Base-by-base conservation (phyloP, 2,888 invertebrate species). In the Micropterix aruncella region DNA sequence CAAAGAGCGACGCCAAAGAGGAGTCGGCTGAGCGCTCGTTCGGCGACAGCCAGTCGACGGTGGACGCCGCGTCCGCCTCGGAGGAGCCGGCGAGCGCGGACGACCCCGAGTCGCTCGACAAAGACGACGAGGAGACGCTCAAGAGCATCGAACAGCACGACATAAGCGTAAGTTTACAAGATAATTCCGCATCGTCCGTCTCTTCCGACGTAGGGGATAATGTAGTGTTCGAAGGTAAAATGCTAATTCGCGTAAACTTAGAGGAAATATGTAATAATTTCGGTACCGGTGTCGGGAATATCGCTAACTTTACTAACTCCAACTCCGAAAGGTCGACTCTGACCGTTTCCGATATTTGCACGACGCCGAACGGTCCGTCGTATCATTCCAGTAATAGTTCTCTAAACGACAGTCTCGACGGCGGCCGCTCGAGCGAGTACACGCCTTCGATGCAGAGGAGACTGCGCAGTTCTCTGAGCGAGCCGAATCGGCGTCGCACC, bases 271-370 rank as follows among this genome's bases (percentile, higher is more conserved):
- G 70, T 64, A 67, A 65, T 59, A 67, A 64, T 55, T 56, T 61
- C 57, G 65, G 58, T 56, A 60, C 62, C 59, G 65, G 68, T 66
- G 66, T 64, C 60, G 66, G 66, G 59, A 62, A 55, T 50, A 54
- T 52, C 49, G 47, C 57, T 58, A 59, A 60, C 56, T 9, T 16
- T 48, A 53, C 61, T 53, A 57, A 63, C 66, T 68, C 65, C 60
- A 59, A 56, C 61, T 65, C 65, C 57, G 63, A 66, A 67, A 70
- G 68, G 66, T 65, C 70, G 57, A 67, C 66, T 70, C 70, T 72
- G 70, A 70, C 68, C 63, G 71, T 72, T 56, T 70, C 70, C 65
- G 70, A 71, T 59, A 71, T 71, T 57, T 68, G 65, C 56, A 70
- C 70, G 56, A 70, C 66, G 57, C 66, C 70, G 69, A 70, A 69